Evolutionary conservation across 1,140 invertebrate species (phyloP).

Genomic region (Drosophila murphyi): DNA sequence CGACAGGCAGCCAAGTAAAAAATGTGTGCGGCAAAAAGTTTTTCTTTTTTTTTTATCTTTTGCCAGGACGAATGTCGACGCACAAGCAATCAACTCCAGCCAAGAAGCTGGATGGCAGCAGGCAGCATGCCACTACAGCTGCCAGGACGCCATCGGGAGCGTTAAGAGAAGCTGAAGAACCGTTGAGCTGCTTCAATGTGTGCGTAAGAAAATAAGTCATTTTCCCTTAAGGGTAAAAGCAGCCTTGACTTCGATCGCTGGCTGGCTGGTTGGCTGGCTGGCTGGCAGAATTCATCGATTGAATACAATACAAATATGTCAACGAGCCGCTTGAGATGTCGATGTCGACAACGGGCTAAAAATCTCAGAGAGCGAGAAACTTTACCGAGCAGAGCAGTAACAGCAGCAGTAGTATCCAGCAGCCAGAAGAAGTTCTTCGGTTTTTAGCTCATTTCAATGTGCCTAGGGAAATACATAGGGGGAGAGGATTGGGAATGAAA

Average conservation of each 20-base stretch:
- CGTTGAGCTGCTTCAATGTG: slow-evolving; percentile 69
- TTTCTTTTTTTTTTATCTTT: slow-evolving; percentile 11
- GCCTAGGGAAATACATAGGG: slow-evolving; percentile 51
- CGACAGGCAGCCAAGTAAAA: slow-evolving; percentile 78
- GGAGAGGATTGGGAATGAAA: not conserved
- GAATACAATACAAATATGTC: slow-evolving; percentile 83
- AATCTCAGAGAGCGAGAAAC: slow-evolving; percentile 64
- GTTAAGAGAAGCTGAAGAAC: slow-evolving; percentile 14
- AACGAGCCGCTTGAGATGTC: slow-evolving; percentile 82
- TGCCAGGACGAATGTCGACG: slow-evolving; percentile 67
- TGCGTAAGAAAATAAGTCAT: slow-evolving; percentile 83
- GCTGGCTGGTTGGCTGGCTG: slow-evolving; percentile 2
- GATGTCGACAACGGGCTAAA: slow-evolving; percentile 45
- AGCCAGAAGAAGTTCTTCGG: slow-evolving; percentile 39
- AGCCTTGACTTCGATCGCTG: slow-evolving; percentile 14
- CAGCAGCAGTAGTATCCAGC: not conserved
- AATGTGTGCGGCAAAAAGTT: slow-evolving; percentile 71
- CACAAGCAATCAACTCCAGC: slow-evolving; percentile 54
- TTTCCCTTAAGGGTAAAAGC: slow-evolving; percentile 73
- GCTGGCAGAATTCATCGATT: slow-evolving; percentile 79
- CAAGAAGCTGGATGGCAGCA: slow-evolving; percentile 12
- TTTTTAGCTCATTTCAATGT: slow-evolving; percentile 78
- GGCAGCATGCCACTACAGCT: slow-evolving; percentile 52
- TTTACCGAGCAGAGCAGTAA: not conserved
- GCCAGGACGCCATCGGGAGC: not conserved